These are phyloP conservation scores for Chionodraco myersi DNA, from an alignment of 2,113 vertebrate genomes.

Conservation along the genomic window DNA sequence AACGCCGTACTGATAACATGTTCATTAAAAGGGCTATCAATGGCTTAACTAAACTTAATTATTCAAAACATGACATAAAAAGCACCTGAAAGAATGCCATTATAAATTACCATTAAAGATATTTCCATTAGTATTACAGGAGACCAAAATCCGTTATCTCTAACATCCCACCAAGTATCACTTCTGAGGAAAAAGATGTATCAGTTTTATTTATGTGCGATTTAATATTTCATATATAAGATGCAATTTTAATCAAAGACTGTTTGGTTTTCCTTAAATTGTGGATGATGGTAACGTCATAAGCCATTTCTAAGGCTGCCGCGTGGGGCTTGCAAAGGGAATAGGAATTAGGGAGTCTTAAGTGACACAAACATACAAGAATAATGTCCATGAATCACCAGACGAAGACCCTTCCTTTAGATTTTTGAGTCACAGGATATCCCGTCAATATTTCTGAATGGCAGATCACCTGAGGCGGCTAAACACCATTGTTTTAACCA, in stretches of 20 bases:
- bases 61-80: no score
- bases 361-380: no score
- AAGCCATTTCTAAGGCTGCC: not conserved
- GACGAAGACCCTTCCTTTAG: not conserved
- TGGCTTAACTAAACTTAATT: no score
- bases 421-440: not conserved
- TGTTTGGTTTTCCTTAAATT: not conserved
- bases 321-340: not conserved
- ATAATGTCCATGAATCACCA: no score
- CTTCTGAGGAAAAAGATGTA: not conserved
- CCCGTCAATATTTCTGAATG: not conserved
- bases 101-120: no score
- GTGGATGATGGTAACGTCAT: not conserved
- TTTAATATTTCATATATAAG: conserved; percentile 1
- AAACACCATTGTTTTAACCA: not conserved
- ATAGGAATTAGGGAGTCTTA: not conserved
- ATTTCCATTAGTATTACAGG: no score
- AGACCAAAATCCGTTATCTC: not conserved
- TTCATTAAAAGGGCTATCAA: no score
- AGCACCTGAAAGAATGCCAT: no score
- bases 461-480: no score
- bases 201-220: conserved; percentile 4
- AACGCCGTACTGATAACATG: no score
- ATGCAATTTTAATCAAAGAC: conserved; percentile 3
- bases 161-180: not conserved